Evolutionary conservation across 1,140 invertebrate genomes (phyloP), one percentile per base, ranked within the genome.

Genomic region (Heliconius hewitsoni): DNA sequence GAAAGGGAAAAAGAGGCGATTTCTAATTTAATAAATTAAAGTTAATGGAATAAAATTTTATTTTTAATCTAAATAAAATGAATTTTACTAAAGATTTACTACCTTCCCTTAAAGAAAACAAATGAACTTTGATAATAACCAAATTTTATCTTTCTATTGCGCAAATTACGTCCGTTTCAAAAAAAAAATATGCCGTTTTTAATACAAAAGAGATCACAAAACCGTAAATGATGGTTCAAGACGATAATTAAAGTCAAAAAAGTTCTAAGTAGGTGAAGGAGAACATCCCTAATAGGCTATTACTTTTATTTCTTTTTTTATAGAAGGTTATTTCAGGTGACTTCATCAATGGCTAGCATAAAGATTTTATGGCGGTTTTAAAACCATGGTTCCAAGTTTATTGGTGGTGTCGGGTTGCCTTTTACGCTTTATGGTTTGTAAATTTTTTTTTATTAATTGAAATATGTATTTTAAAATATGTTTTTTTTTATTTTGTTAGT

Each of bases 301-400:
- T 66, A 66, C 9, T 27, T 66, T 66, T 66, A 66, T 66, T 5
- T 27, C 60, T 30, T 66, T 66, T 60, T 30, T 66, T 66, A 66
- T 30, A 66, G 60, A 66, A 27, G 27, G 60, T 66, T 66, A 30
- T 66, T 66, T 66, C 60, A 66, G 60, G 60, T 66, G 60, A 66
- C 60, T 66, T 66, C 60, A 66, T 66, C 27, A 27, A 66, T 66
- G 60, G 60, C 27, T 18, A 9, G 23, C 60, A 9, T 66, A 66
- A 66, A 66, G 27, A 30, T 30, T 66, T 66, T 66, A 66, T 30
- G 60, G 23, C 9, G 4, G 60, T 66, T 66, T 30, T 66, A 66
- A 66, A 66, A 66, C 60, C 60, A 23, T 60, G 57, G 9, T 60
- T 60, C 52, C n/a, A 57, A 1, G 55, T 23, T 27, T 66, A 66